phyloP scores from a whole-genome alignment of 2,113 vertebrate species.

The Megaceryle torquata region DNA sequence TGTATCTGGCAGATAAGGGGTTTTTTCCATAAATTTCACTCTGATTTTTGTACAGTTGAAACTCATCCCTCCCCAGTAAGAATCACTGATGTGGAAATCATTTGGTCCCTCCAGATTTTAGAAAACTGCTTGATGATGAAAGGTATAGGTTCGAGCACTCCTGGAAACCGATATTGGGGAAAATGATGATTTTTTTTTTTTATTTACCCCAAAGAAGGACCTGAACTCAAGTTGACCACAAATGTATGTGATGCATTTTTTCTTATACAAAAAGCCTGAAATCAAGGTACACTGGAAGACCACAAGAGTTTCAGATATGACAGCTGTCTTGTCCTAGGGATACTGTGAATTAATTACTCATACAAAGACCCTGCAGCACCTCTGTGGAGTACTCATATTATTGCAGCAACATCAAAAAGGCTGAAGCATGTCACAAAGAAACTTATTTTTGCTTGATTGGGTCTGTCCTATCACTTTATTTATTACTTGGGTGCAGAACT shows the following conservation, averaged over 20 bases:
- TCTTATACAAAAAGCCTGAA: background rate
- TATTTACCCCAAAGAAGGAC: background rate
- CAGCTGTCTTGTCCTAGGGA: background rate
- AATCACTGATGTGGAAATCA: background rate
- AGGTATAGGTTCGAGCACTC: background rate
- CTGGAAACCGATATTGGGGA: background rate
- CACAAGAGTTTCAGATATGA: background rate
- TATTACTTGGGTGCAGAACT: background rate
- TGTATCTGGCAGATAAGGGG: rapidly evolving
- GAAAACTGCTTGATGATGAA: background rate
- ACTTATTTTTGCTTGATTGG: background rate
- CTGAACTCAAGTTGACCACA: rapidly evolving
- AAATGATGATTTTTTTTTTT: background rate
- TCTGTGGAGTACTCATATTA: background rate
- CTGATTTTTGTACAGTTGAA: background rate
- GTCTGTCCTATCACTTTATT: background rate
- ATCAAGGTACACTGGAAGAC: background rate
- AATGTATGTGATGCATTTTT: background rate
- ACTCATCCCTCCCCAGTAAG: background rate
- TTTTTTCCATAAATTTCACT: background rate
- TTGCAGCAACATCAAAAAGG: background rate
- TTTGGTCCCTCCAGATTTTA: background rate
- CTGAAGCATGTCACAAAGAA: background rate
- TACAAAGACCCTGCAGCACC: background rate
- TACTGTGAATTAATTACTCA: background rate